phyloP scores from a whole-genome alignment of 2,888 invertebrate species.

The Chrysotoxum bicinctum region DNA sequence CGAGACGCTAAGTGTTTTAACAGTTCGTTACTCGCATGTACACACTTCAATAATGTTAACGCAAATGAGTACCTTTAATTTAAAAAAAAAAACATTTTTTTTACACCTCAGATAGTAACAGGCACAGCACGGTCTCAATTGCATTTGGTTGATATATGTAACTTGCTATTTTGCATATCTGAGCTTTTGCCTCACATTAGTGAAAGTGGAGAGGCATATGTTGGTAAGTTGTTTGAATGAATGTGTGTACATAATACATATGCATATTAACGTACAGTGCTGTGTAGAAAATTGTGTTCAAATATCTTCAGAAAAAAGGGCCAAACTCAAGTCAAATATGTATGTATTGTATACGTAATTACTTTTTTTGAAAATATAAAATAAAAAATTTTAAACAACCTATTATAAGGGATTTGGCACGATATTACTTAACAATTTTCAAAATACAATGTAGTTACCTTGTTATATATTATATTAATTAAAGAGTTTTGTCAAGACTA shows the following conservation, averaged over 20 bases:
- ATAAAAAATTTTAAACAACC: too few species aligned
- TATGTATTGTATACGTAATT: too few species aligned
- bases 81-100: not conserved
- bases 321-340: too few species aligned
- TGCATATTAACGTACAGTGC: not conserved
- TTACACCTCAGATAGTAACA: conserved; percentile 84
- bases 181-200: conserved; percentile 88
- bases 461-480: too few species aligned
- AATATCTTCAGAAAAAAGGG: too few species aligned
- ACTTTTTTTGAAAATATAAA: too few species aligned
- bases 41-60: conserved; percentile 15
- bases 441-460: too few species aligned
- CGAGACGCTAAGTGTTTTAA: conserved; percentile 90
- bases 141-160: conserved; percentile 88
- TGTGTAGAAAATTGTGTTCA: not conserved
- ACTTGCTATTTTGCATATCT: conserved; percentile 89
- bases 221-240: conserved; percentile 76
- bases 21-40: conserved; percentile 91
- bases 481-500: too few species aligned
- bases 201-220: conserved; percentile 84
- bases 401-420: too few species aligned
- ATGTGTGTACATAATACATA: not conserved
- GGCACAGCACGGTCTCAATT: conserved; percentile 84
- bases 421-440: too few species aligned
- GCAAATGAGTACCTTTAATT: not conserved